Evolutionary conservation across 2,888 invertebrate genomes (phyloP).

Genomic region (Meghimatium bilineatum): DNA sequence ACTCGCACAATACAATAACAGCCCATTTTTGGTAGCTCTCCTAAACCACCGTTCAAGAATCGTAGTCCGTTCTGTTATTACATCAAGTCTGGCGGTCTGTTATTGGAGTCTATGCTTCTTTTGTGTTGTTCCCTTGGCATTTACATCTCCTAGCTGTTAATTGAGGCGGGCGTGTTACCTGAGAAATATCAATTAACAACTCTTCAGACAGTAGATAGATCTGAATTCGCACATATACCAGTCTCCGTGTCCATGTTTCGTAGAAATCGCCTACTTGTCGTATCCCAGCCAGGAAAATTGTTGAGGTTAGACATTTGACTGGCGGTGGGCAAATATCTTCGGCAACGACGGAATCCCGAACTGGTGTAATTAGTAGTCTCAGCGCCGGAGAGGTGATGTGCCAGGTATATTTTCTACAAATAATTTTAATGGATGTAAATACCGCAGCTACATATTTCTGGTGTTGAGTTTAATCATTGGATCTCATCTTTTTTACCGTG

Average conservation of each 20-base stretch:
- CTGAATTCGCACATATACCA: background rate
- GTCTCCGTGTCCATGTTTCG: background rate
- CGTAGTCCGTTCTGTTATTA: no score
- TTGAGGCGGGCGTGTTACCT: no score
- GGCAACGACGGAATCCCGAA: background rate
- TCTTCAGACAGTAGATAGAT: background rate
- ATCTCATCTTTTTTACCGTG: no score
- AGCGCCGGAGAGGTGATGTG: background rate
- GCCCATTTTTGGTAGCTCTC: background rate
- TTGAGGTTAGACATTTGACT: background rate
- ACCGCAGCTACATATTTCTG: background rate
- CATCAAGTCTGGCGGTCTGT: no score
- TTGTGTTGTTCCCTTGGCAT: no score
- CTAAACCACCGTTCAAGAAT: background rate
- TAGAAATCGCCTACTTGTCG: background rate
- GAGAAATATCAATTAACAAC: background rate
- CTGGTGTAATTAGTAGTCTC: slow-evolving; percentile 8
- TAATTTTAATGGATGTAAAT: background rate
- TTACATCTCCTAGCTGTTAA: no score
- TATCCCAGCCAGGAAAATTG: background rate
- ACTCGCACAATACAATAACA: background rate
- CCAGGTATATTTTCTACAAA: background rate
- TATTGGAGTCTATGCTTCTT: no score
- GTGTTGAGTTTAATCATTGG: background rate
- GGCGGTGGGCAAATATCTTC: background rate